Percentiles rank a stretch among this genome's conserved stretches.
Conservation (phyloP, 35 echinoderm and acorn worm genomes). For the Diadema setosum region DNA sequence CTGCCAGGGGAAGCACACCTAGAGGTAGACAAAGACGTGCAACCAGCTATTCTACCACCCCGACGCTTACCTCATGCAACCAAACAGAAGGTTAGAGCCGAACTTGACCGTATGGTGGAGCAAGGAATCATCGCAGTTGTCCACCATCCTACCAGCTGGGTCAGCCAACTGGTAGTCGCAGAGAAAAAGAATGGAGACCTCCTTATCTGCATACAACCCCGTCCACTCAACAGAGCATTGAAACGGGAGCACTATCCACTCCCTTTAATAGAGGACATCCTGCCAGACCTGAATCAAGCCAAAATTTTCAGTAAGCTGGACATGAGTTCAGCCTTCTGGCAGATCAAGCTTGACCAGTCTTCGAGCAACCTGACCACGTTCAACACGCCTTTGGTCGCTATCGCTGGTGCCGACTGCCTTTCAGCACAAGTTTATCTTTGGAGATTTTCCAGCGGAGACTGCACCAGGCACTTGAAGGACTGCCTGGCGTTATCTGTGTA, state of each 20-base stretch:
- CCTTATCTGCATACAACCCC: slow-evolving; percentile 16
- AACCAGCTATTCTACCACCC: background rate
- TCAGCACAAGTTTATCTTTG: background rate
- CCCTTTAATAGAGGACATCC: slow-evolving; percentile 29
- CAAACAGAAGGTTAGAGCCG: slow-evolving; percentile 16
- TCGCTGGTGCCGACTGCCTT: slow-evolving; percentile 34
- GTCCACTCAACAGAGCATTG: slow-evolving; percentile 33
- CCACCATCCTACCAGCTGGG: slow-evolving; percentile 25
- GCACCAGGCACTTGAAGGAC: slow-evolving; percentile 15
- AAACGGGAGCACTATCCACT: background rate
- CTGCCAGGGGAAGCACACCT: slow-evolving; percentile 12
- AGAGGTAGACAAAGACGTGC: background rate
- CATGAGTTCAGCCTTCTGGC: slow-evolving; percentile 21
- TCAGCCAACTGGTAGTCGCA: background rate
- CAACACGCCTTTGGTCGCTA: slow-evolving; percentile 70
- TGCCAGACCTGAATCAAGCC: slow-evolving; percentile 8
- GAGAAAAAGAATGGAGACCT: slow-evolving; percentile 19
- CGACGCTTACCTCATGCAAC: background rate
- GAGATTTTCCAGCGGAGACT: slow-evolving; percentile 33
- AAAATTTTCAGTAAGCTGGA: slow-evolving; percentile 8
- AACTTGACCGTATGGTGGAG: background rate
- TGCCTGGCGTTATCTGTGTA: slow-evolving; percentile 15
- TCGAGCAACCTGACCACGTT: slow-evolving; percentile 41
- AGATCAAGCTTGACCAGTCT: slow-evolving; percentile 26
- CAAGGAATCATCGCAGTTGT: slow-evolving; percentile 17